Evolutionary conservation across 2,113 vertebrate species (phyloP), one percentile per base, ranked within the genome.

Genomic region (Mystacornis crossleyi): DNA sequence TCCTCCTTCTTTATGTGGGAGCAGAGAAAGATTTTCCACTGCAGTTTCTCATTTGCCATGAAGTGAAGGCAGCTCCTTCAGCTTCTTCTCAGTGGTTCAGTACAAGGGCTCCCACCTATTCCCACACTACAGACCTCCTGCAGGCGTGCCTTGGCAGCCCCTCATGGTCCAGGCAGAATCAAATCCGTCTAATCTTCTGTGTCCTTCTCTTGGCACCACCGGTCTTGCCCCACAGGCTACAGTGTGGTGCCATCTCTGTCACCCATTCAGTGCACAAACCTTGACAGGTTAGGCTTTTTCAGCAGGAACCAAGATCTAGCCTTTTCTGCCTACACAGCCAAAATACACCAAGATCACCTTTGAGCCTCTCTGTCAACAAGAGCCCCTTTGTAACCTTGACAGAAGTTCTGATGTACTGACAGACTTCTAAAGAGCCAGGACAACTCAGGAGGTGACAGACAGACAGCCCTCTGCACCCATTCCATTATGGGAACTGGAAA

Each of bases 11-110:
- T 64, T 64, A 89, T 78, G 96, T 91, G 72, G 88, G 89, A 90
- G 82, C 43, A 95, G 67, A 92, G 67, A 51, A 92, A 94, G 75
- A 92, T 89, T 94, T 96, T 96, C 88, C 85, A 90, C 64, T 95
- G 90, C 95, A 84, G 69, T 34, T 86, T 92, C 69, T 94, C 86
- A 74, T 86, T 48, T 90, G 48, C 86, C 43, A 34, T 12, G 21
- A 94, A 79, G 83, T 1, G 8, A 95, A 92, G 28, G 61, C n/a
- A 2, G 58, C 62, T 91, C 84, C 1, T 81, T 50, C 28, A 65
- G 67, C 26, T 71, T 78, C 60, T 70, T 71, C 73, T 60, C 7
- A 1, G 26, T 8, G 9, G 42, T 40, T 91, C 25, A 74, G 72
- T 12, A 47, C 33, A 57, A 78, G 42, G 54, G 60, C 28, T 92